These are phyloP conservation scores for Tarsius wallacei DNA, from an alignment of 2,797 vertebrate species.

Conservation along the genomic window DNA sequence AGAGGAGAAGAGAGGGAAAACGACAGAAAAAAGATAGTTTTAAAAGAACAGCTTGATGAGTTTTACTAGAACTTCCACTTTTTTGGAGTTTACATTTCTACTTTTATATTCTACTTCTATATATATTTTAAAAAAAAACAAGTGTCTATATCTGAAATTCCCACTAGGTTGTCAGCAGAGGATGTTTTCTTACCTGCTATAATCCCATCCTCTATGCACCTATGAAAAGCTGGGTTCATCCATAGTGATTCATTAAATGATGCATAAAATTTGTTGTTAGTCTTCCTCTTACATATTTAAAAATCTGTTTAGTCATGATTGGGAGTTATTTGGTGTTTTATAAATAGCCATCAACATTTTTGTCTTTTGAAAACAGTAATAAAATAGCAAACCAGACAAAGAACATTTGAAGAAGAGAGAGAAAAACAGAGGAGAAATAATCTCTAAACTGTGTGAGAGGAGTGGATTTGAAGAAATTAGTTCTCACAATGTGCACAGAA, in stretches of 20 bases:
- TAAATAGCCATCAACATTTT: slow-evolving; percentile 12
- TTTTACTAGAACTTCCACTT: background rate
- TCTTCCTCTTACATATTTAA: background rate
- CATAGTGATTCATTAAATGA: background rate
- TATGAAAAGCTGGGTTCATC: fast-evolving
- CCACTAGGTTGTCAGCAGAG: background rate
- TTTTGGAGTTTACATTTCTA: background rate
- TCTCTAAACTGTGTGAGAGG: background rate
- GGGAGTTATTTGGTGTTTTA: background rate
- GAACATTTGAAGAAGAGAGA: background rate
- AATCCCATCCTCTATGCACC: background rate
- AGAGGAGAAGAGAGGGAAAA: background rate
- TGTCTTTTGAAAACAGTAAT: slow-evolving; percentile 38
- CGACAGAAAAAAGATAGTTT: background rate
- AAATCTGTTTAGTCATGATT: background rate
- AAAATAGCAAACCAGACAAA: background rate
- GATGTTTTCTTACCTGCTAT: background rate
- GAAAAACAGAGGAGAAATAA: slow-evolving; percentile 9
- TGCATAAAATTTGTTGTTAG: background rate
- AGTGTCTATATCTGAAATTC: background rate
- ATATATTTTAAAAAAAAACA: background rate
- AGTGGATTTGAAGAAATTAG: background rate
- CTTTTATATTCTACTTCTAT: background rate
- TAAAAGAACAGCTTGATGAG: background rate
- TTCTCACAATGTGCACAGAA: background rate